Evolutionary conservation across 2,113 vertebrate species (phyloP).

Genomic region (Peromyscus polionotus): DNA sequence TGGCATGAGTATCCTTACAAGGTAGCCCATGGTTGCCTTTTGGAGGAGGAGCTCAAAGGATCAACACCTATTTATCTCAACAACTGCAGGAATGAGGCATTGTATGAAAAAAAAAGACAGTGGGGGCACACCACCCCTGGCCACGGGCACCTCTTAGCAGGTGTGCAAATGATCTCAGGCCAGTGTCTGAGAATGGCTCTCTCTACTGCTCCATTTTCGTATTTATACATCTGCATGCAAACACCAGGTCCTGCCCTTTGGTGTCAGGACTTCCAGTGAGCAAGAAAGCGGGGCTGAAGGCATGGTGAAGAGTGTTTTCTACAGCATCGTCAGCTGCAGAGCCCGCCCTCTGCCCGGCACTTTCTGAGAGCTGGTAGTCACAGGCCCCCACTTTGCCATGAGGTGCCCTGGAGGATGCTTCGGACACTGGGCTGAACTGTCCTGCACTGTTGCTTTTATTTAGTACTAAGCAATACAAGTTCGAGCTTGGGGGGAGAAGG

Average conservation of each 20-base stretch:
- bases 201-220: neutral
- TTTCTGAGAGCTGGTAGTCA: neutral
- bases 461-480: neutral
- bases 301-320: neutral
- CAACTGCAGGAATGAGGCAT: neutral
- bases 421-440: neutral
- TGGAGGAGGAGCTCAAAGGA: neutral
- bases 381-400: neutral
- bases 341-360: neutral
- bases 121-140: neutral
- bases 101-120: neutral
- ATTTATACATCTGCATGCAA: neutral
- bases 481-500: neutral
- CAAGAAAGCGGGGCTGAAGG: neutral
- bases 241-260: rapidly evolving
- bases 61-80: neutral
- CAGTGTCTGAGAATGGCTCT: neutral
- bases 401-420: neutral
- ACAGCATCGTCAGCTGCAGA: neutral
- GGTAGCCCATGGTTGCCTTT: neutral
- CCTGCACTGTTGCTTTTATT: neutral
- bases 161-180: neutral
- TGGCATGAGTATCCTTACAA: neutral
- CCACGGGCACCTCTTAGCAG: neutral
- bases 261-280: neutral